Percentiles rank a stretch among this genome's conserved stretches.
Evolutionary conservation across 2,888 invertebrate genomes (phyloP).

Genomic region (Drosophila fungiperda): DNA sequence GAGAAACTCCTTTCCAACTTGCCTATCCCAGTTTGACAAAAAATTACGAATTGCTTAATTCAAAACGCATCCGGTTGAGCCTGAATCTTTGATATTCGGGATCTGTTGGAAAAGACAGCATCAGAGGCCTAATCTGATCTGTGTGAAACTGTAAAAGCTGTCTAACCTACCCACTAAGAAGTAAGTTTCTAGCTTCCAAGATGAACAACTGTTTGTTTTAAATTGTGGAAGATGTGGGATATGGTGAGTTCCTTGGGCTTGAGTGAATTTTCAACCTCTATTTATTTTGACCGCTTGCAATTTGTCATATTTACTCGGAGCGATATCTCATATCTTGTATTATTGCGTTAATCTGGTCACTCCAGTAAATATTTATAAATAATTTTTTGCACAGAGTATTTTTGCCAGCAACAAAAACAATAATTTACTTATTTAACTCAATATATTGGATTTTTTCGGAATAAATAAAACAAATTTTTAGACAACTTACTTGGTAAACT

Average conservation of each 20-base stretch:
- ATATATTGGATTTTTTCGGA: too few relatives aligned
- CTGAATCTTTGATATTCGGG: neutral
- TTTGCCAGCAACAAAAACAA: too few relatives aligned
- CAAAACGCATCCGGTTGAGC: neutral
- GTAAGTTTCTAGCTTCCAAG: neutral
- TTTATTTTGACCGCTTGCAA: neutral
- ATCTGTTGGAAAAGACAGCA: neutral
- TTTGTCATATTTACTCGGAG: neutral
- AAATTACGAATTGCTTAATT: neutral
- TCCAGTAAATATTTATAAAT: too few relatives aligned
- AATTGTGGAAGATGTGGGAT: neutral
- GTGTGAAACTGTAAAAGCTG: too few relatives aligned
- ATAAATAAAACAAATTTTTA: too few relatives aligned
- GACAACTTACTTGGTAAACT: too few relatives aligned
- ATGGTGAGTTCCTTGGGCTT: neutral
- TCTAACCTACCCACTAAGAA: neutral
- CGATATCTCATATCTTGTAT: neutral
- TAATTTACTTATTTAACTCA: too few relatives aligned
- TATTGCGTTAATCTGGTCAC: neutral
- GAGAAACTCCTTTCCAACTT: neutral
- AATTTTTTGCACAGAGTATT: too few relatives aligned
- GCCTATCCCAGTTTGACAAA: neutral
- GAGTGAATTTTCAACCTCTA: neutral
- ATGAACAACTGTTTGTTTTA: neutral
- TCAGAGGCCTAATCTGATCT: neutral